Evolutionary conservation across 2,888 invertebrate genomes (phyloP).

Genomic region (Matsumyia berberina): DNA sequence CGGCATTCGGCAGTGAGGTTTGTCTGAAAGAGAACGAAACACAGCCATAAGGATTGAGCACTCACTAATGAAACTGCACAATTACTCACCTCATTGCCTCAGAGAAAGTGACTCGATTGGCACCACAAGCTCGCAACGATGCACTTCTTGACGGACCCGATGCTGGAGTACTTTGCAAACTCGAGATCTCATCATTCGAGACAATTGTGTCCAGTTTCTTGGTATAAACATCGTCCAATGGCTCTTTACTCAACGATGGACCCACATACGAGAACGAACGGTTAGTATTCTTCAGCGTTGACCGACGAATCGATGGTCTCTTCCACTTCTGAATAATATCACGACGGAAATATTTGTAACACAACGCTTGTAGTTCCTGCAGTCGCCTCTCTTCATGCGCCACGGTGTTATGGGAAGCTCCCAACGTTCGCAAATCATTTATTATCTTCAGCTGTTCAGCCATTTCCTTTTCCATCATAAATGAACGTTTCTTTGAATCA

Average conservation of each 20-base stretch:
- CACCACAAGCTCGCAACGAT: constrained; percentile 87
- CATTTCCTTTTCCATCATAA: constrained; percentile 98
- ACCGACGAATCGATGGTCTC: constrained; percentile 83
- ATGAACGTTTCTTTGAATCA: constrained; percentile 93
- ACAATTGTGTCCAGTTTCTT: constrained; percentile 83
- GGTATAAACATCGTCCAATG: constrained; percentile 84
- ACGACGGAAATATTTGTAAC: constrained; percentile 96
- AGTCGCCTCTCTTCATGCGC: constrained; percentile 96
- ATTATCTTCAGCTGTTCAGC: constrained; percentile 98
- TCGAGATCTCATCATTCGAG: constrained; percentile 83
- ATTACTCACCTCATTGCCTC: constrained; percentile 82
- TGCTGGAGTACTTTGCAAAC: constrained; percentile 88
- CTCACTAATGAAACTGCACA: neutral
- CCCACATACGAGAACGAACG: constrained; percentile 92
- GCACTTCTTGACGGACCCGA: constrained; percentile 90
- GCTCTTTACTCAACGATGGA: constrained; percentile 88
- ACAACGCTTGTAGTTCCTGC: constrained; percentile 96
- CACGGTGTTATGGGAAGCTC: constrained; percentile 95
- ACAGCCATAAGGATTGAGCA: neutral
- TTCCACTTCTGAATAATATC: constrained; percentile 93
- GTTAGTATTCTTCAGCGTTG: constrained; percentile 86
- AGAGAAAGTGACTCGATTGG: constrained; percentile 83
- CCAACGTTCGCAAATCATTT: constrained; percentile 94
- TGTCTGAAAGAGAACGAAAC: constrained; percentile 85
- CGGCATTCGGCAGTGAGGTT: constrained; percentile 91